Conservation (phyloP, 2,888 invertebrate genomes). For the Allophyes oxyacanthae region DNA sequence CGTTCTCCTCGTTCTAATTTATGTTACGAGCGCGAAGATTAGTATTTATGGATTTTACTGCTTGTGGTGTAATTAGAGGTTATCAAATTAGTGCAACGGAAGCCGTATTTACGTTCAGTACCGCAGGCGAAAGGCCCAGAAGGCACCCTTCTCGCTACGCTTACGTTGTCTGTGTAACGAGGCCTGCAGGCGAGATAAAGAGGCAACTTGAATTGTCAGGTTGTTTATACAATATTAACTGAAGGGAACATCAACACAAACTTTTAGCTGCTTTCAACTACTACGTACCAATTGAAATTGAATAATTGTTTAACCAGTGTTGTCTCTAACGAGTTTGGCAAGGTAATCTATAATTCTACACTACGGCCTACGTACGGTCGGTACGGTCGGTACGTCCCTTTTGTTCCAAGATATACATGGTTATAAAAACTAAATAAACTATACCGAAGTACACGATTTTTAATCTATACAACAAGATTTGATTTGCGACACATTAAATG, state of each 20-base stretch:
- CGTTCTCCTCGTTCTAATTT: slow-evolving; percentile 59
- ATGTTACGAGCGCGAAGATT: slow-evolving; percentile 56
- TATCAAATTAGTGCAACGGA: slow-evolving; percentile 56
- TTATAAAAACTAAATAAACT: too few relatives aligned
- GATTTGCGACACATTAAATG: too few relatives aligned
- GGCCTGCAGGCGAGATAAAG: slow-evolving; percentile 4
- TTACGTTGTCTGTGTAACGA: slow-evolving; percentile 13
- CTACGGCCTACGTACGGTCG: too few relatives aligned
- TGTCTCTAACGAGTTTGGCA: too few relatives aligned
- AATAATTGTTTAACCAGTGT: too few relatives aligned
- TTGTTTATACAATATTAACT: slow-evolving; percentile 5
- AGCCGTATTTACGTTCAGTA: slow-evolving; percentile 46
- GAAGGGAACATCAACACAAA: not conserved
- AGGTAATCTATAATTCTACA: too few relatives aligned
- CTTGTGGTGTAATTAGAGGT: slow-evolving; percentile 57
- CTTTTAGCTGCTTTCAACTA: not conserved
- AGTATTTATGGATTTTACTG: slow-evolving; percentile 62
- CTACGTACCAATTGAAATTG: too few relatives aligned
- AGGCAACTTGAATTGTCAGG: slow-evolving; percentile 1
- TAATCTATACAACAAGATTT: too few relatives aligned
- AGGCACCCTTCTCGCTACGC: slow-evolving; percentile 9
- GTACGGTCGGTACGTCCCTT: too few relatives aligned
- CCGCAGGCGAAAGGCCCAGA: slow-evolving; percentile 19
- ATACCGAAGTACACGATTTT: too few relatives aligned
- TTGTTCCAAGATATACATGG: too few relatives aligned